Conservation (phyloP, 2,888 invertebrate genomes). For the Cheilosia scutellata region DNA sequence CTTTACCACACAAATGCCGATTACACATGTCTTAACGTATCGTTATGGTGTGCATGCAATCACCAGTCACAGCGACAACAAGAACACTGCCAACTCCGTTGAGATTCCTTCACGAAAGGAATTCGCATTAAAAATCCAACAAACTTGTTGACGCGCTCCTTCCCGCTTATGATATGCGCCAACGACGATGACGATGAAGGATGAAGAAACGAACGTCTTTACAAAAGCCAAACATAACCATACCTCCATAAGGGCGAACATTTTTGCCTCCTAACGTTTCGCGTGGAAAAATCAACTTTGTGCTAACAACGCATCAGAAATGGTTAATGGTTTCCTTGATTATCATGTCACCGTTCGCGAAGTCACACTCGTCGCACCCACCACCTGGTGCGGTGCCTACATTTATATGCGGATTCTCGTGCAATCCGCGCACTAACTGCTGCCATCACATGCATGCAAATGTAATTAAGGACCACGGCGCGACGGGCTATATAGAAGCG, state of each 20-base stretch:
- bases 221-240: background rate
- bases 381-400: background rate
- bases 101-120: constrained; percentile 48
- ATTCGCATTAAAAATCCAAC: constrained; percentile 58
- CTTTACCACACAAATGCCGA: background rate
- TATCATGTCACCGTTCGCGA: constrained; percentile 72
- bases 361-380: constrained; percentile 31
- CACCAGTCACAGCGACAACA: background rate
- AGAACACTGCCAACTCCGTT: constrained; percentile 12
- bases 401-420: constrained; percentile 49
- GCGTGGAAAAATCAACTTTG: constrained; percentile 69
- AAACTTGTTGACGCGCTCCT: constrained; percentile 68
- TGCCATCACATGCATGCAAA: constrained; percentile 75
- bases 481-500: background rate
- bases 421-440: constrained; percentile 71
- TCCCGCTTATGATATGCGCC: constrained; percentile 8
- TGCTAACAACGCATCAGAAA: constrained; percentile 71
- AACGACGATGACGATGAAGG: background rate
- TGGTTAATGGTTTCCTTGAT: constrained; percentile 74
- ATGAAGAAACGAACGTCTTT: constrained; percentile 10
- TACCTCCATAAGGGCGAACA: background rate
- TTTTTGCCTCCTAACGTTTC: constrained; percentile 17
- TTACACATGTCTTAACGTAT: constrained; percentile 13
- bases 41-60: background rate
- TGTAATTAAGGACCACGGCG: constrained; percentile 67